Evolutionary conservation across 2,888 invertebrate genomes (phyloP).

Genomic region (Oasisia sp.): DNA sequence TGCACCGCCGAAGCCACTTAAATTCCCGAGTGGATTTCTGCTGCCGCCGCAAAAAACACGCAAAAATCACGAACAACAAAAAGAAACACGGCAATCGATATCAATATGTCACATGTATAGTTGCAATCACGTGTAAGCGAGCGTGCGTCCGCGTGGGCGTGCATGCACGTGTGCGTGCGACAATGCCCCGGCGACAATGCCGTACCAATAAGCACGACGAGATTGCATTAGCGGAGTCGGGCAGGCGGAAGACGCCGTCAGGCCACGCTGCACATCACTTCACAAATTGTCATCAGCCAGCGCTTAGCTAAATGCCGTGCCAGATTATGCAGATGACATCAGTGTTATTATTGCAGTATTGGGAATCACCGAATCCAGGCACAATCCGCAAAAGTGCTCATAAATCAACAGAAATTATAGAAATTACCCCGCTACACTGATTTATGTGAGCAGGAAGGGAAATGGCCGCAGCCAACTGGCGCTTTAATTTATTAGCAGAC

Average conservation of each 20-base stretch:
- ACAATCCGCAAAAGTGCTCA: background rate
- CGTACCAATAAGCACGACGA: background rate
- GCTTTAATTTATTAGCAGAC: background rate
- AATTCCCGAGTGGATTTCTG: too few relatives aligned
- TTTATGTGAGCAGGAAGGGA: constrained; percentile 1
- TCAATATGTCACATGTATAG: too few relatives aligned
- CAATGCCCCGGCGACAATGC: background rate
- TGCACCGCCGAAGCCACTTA: too few relatives aligned
- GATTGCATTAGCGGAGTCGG: background rate
- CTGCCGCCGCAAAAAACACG: too few relatives aligned
- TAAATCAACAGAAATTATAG: constrained; percentile 13
- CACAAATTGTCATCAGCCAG: constrained; percentile 3
- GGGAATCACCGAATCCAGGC: background rate
- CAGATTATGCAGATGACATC: constrained; percentile 3
- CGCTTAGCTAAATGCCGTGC: background rate
- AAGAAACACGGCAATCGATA: too few relatives aligned
- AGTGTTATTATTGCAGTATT: background rate
- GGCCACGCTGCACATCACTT: background rate
- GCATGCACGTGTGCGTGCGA: background rate
- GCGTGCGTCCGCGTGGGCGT: background rate
- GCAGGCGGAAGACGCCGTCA: background rate
- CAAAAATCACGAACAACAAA: too few relatives aligned
- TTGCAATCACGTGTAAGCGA: background rate
- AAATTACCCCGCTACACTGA: background rate
- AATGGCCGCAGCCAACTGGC: background rate